Evolutionary conservation across 1,140 invertebrate genomes (phyloP).

Genomic region (Drosophila ogumai): DNA sequence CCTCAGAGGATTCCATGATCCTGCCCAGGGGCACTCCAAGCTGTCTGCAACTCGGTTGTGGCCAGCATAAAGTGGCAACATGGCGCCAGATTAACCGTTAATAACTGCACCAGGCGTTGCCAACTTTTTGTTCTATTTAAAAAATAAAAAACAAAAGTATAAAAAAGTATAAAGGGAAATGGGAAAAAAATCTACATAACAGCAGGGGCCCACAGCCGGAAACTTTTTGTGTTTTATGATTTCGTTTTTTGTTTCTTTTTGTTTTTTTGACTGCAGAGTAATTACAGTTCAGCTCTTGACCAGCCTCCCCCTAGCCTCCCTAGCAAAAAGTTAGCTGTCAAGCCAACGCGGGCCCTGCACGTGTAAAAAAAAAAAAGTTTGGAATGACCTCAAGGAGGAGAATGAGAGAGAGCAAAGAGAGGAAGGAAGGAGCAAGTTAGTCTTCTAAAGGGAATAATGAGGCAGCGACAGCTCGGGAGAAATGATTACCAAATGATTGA

Average conservation of each 20-base stretch:
- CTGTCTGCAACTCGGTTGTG: slow-evolving; percentile 12
- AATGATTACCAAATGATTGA: slow-evolving; percentile 13
- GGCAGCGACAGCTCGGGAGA: not conserved
- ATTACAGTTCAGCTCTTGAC: slow-evolving; percentile 66
- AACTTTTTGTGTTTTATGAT: slow-evolving; percentile 76
- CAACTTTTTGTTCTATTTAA: slow-evolving; percentile 21
- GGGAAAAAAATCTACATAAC: slow-evolving; percentile 70
- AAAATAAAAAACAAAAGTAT: slow-evolving; percentile 9
- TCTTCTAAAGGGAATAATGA: slow-evolving; percentile 17
- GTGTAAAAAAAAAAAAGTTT: slow-evolving; percentile 60
- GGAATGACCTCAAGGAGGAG: slow-evolving; percentile 21
- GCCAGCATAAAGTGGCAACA: slow-evolving; percentile 35
- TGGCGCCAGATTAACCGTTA: slow-evolving; percentile 71
- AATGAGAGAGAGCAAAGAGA: not conserved
- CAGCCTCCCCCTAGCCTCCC: slow-evolving; percentile 11
- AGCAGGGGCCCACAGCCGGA: slow-evolving; percentile 46
- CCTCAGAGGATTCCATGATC: not conserved
- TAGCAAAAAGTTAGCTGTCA: slow-evolving; percentile 63
- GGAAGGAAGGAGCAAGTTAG: not conserved
- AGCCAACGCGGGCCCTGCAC: slow-evolving; percentile 41
- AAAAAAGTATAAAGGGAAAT: slow-evolving; percentile 2
- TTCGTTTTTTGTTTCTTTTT: slow-evolving; percentile 31
- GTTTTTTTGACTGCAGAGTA: slow-evolving; percentile 62
- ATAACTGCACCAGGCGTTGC: slow-evolving; percentile 50
- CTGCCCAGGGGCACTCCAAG: not conserved